A percentile compares a stretch with the other conserved stretches of the same genome.
These are phyloP conservation scores for Sycobia sp. DNA, from an alignment of 1,140 invertebrate genomes.

Conservation along the genomic window DNA sequence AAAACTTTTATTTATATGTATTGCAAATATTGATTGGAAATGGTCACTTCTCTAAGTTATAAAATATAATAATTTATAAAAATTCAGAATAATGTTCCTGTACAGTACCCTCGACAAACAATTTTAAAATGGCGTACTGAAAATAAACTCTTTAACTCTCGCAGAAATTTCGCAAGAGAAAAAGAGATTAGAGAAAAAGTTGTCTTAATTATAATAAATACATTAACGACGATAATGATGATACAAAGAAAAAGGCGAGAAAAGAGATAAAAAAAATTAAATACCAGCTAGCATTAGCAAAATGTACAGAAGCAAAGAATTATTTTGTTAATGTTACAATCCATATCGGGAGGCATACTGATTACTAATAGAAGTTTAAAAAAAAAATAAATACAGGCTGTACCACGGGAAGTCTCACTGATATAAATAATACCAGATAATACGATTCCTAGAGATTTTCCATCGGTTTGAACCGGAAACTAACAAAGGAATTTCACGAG, in stretches of 20 bases:
- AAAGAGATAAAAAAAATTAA: conserved; percentile 22
- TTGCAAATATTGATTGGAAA: too few species aligned
- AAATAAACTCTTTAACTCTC: conserved; percentile 1
- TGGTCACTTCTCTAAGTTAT: too few species aligned
- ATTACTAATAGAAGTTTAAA: conserved; percentile 30
- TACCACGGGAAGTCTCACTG: conserved; percentile 17
- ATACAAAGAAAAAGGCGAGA: conserved; percentile 20
- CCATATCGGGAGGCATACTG: conserved; percentile 39
- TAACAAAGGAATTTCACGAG: conserved; percentile 28
- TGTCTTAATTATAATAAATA: too few species aligned
- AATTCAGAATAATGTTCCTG: too few species aligned
- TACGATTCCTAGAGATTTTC: conserved; percentile 20
- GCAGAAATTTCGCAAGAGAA: neutral
- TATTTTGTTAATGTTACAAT: conserved; percentile 45
- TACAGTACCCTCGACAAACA: too few species aligned
- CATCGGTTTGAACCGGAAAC: conserved; percentile 8
- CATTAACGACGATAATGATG: too few species aligned
- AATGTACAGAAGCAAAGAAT: conserved; percentile 40
- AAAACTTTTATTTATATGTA: too few species aligned
- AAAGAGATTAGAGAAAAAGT: too few species aligned
- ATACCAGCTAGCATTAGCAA: conserved; percentile 39
- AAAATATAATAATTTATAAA: too few species aligned
- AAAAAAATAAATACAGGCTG: conserved; percentile 24
- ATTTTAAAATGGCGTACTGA: conserved; percentile 3
- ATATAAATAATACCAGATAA: neutral